A percentile compares a stretch with the other conserved stretches of the same genome.
phyloP scores from a whole-genome alignment of 2,113 vertebrate genomes.

The Naja naja region DNA sequence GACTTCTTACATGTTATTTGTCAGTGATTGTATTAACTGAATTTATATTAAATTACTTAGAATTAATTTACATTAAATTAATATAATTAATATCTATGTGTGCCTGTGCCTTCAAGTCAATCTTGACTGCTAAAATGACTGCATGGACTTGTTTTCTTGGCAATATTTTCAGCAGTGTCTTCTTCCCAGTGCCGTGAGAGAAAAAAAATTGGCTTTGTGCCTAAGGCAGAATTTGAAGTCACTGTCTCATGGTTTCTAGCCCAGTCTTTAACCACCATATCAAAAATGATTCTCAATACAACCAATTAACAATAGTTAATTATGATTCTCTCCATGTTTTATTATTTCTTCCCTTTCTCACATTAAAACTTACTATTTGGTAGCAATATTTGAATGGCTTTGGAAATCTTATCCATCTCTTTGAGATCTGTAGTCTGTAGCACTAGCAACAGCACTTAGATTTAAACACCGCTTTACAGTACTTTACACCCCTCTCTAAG shows the following conservation, averaged over 20 bases:
- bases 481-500: no score
- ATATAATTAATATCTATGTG: not conserved
- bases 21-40: not conserved
- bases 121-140: not conserved
- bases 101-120: not conserved
- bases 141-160: not conserved
- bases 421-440: not conserved
- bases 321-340: not conserved
- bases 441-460: no score
- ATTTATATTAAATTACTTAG: not conserved
- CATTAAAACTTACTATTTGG: not conserved
- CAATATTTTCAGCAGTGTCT: not conserved
- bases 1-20: not conserved
- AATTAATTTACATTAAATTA: not conserved
- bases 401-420: not conserved
- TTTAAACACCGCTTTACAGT: no score
- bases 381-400: not conserved
- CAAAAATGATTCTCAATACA: not conserved
- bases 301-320: not conserved
- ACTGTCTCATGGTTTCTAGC: not conserved
- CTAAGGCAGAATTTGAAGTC: not conserved
- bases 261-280: not conserved
- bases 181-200: not conserved
- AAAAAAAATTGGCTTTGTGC: not conserved
- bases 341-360: not conserved